phyloP scores from a whole-genome alignment of 2,797 vertebrate genomes.

The Balearica regulorum region DNA sequence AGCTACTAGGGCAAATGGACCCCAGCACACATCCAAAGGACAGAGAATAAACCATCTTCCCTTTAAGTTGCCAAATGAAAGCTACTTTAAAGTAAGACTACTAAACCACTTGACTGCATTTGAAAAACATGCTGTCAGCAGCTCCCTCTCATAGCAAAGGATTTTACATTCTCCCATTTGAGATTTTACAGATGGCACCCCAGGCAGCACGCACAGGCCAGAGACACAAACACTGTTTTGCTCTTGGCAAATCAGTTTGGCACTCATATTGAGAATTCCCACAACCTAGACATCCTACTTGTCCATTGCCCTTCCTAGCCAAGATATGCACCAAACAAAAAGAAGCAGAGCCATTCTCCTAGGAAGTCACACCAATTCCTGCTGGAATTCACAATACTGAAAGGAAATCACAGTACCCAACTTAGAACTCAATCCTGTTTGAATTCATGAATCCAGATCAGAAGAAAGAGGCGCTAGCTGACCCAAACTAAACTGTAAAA shows the following conservation, averaged over 20 bases:
- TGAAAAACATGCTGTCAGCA: neutral
- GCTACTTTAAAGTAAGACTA: neutral
- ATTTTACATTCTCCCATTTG: neutral
- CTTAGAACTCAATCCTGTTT: neutral
- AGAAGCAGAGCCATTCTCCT: neutral
- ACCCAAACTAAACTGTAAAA: neutral
- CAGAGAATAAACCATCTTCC: neutral
- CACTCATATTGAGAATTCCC: neutral
- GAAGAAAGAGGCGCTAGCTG: neutral
- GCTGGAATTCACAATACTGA: neutral
- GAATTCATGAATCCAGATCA: neutral
- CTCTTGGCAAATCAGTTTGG: neutral
- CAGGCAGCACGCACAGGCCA: neutral
- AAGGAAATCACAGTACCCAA: neutral
- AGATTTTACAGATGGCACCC: neutral
- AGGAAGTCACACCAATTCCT: neutral
- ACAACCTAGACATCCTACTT: neutral
- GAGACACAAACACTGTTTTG: neutral
- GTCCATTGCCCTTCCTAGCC: neutral
- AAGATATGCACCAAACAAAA: neutral
- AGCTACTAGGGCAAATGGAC: neutral
- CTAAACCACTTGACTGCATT: neutral
- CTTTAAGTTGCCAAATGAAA: neutral
- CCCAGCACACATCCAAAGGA: neutral
- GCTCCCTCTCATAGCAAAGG: neutral